These are phyloP conservation scores for Dallia pectoralis DNA, from an alignment of 2,797 vertebrate species.

Conservation along the genomic window DNA sequence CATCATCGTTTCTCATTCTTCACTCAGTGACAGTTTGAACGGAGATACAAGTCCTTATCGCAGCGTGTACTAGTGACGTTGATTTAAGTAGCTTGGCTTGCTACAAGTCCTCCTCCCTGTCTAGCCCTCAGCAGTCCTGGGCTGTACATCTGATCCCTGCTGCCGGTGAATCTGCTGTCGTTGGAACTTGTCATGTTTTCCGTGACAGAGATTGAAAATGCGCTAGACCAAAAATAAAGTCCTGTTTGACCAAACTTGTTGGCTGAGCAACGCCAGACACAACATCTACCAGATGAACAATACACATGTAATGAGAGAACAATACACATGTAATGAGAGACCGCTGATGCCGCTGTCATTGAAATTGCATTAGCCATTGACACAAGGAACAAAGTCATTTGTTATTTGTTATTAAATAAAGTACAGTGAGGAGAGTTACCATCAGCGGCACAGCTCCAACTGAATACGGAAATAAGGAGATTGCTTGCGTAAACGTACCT, in stretches of 20 bases:
- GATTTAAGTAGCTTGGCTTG: constrained; percentile 16
- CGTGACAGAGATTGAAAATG: neutral
- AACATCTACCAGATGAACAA: constrained; percentile 1
- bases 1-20: neutral
- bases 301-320: neutral
- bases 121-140: neutral
- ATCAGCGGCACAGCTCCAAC: constrained; percentile 21
- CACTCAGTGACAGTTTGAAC: constrained; percentile 1
- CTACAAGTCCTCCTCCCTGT: constrained; percentile 1
- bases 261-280: neutral
- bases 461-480: constrained; percentile 26
- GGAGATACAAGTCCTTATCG: neutral
- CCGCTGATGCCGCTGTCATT: neutral
- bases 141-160: constrained; percentile 8
- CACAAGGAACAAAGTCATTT: neutral
- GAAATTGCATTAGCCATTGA: neutral
- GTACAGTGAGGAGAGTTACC: constrained; percentile 10
- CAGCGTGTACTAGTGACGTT: constrained; percentile 6
- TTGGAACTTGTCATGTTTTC: neutral
- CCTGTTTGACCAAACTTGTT: neutral
- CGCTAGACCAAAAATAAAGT: neutral
- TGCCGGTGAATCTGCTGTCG: neutral
- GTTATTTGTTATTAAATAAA: constrained; percentile 2
- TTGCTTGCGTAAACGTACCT: neutral
- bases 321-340: neutral